A percentile compares a stretch with the other conserved stretches of the same genome.
Conservation (phyloP, 1,140 invertebrate species). For the Bombyx mori region DNA sequence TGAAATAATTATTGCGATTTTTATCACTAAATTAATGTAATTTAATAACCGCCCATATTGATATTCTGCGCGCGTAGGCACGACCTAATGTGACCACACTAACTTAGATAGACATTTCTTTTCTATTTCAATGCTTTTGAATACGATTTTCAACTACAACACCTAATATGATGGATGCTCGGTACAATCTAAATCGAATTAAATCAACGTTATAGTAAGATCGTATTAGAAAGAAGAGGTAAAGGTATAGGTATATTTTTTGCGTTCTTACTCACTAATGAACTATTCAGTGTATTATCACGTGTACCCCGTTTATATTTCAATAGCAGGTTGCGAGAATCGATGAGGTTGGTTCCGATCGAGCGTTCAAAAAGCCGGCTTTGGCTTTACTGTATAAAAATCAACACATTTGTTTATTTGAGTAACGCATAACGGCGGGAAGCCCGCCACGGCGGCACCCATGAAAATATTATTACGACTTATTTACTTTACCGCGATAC, state of each 20-base stretch:
- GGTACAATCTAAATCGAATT: too few species aligned
- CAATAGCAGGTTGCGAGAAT: slow-evolving; percentile 20
- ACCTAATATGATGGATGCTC: too few species aligned
- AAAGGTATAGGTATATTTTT: slow-evolving; percentile 1
- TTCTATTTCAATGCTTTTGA: too few species aligned
- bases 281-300: slow-evolving; percentile 9
- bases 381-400: slow-evolving; percentile 49
- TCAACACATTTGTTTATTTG: slow-evolving; percentile 57
- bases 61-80: too few species aligned
- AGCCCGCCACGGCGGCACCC: slow-evolving; percentile 47
- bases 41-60: too few species aligned
- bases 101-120: too few species aligned
- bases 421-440: slow-evolving; percentile 29
- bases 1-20: too few species aligned
- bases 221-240: too few species aligned
- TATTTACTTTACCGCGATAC: slow-evolving; percentile 62
- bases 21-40: too few species aligned
- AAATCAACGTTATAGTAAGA: too few species aligned
- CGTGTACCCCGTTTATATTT: slow-evolving; percentile 9
- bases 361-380: slow-evolving; percentile 34
- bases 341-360: slow-evolving; percentile 17
- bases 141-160: too few species aligned
- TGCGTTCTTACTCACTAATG: slow-evolving; percentile 6
- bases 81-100: too few species aligned
- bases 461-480: slow-evolving; percentile 61